Base-by-base conservation (phyloP, 2,797 vertebrate genomes). In the Glyptemys insculpta region DNA sequence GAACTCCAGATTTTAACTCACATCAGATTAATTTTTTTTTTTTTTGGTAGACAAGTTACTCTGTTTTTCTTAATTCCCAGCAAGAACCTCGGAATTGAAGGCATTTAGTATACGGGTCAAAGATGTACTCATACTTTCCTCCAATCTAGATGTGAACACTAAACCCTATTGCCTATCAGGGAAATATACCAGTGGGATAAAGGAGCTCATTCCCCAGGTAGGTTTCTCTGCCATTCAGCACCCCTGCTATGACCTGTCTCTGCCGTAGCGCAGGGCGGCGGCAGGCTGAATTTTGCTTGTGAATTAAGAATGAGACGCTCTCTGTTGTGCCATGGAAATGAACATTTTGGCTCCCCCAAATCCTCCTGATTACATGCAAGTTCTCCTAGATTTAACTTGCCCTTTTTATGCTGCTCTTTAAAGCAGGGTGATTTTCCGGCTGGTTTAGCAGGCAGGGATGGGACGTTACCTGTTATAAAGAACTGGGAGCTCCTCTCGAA, bases 401-500 rank as follows among this genome's bases (percentile, higher is more conserved):
- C 59, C 16, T 19, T 52, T 10, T 52, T 34, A 23, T 25, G 59
- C 16, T 21, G 34, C 19, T 86, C 19, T 14, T 47, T 44, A 47
- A 27, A 31, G 25, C 14, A 25, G 44, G 12, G 74, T 29, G 7
- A 47, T 78, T 78, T 44, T 47, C 41, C 2, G 12, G 78, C 78
- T 21, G 78, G 18, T 19, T 56, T 78, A 78, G 41, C 44, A 3
- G 27, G 29, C 47, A 29, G 25, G 12, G 8, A 49, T 1, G 16
- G 1, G 81, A 21, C 5, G 4, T 92, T 97, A 99, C 99, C 98
- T 99, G 91, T 98, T 98, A 87, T 98, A 99, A 49, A 99, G 98
- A 68, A 95, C 84, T 1, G 99, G 99, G 83, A 99, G 98, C 81
- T 99, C 99, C 23, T 99, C 98, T 95, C 99, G 98, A 6, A 99